A percentile compares a stretch with the other conserved stretches of the same genome.
These are phyloP conservation scores for Oncorhynchus masou DNA, from an alignment of 2,113 vertebrate species.

Conservation along the genomic window DNA sequence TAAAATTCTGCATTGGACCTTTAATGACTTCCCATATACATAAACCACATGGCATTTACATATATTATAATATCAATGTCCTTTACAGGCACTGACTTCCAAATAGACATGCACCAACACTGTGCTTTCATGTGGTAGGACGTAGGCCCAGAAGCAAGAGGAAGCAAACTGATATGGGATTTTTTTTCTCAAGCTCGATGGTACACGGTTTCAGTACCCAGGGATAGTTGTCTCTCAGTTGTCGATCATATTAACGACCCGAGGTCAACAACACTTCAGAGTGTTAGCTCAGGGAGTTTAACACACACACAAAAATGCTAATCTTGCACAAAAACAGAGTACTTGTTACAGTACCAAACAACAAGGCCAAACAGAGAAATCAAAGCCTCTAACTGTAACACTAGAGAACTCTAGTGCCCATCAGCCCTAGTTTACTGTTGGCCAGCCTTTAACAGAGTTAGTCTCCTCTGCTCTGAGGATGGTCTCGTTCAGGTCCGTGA, in stretches of 20 bases:
- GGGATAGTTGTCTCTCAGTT: no score
- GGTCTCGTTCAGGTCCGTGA: neutral
- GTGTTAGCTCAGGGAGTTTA: no score
- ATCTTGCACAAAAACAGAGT: no score
- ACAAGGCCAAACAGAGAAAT: neutral
- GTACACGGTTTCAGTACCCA: no score
- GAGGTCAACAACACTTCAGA: no score
- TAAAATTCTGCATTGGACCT: no score
- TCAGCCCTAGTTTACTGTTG: neutral
- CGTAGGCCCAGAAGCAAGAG: neutral
- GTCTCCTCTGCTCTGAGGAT: neutral
- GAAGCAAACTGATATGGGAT: neutral
- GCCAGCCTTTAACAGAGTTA: neutral
- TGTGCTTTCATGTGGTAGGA: conserved; percentile 10
- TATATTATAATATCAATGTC: neutral
- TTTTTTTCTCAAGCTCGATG: no score
- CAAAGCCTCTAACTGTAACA: neutral
- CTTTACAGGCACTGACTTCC: neutral
- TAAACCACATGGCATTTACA: conserved; percentile 36
- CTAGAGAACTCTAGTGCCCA: neutral
- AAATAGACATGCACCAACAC: neutral
- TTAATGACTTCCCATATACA: neutral
- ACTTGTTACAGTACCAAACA: no score
- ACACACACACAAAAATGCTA: no score
- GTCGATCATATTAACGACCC: no score